Evolutionary conservation across 2,113 vertebrate genomes (phyloP).

Genomic region (Barnardius zonarius): DNA sequence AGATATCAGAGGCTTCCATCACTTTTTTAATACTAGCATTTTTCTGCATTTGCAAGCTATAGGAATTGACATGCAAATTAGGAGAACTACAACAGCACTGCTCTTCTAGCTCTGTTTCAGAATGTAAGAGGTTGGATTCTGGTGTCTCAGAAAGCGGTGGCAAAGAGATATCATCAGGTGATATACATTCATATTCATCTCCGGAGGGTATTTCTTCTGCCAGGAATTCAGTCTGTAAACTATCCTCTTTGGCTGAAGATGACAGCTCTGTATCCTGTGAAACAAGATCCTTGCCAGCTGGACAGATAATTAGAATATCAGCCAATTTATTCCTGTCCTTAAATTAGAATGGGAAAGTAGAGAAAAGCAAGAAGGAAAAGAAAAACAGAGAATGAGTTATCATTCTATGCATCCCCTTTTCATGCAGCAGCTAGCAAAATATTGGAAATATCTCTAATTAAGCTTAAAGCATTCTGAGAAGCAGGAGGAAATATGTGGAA

Average conservation of each 20-base stretch:
- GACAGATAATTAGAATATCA: constrained; percentile 13
- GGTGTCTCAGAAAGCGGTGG: constrained; percentile 89
- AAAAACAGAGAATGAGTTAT: background rate
- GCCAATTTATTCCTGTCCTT: constrained; percentile 44
- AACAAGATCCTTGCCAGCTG: constrained; percentile 60
- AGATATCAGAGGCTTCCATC: constrained; percentile 22
- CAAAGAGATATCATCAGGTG: constrained; percentile 90
- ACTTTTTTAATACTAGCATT: constrained; percentile 19
- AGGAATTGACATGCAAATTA: constrained; percentile 67
- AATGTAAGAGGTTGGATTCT: constrained; percentile 79
- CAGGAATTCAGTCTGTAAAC: constrained; percentile 70
- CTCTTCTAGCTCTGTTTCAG: constrained; percentile 84
- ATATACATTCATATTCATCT: constrained; percentile 88
- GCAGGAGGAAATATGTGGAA: background rate
- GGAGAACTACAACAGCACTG: constrained; percentile 70
- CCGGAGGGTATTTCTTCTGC: constrained; percentile 78
- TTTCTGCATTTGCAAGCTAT: constrained; percentile 70
- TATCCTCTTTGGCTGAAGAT: constrained; percentile 45
- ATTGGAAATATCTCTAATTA: background rate
- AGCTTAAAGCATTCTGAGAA: background rate
- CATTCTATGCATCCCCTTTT: background rate
- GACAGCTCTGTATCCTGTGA: constrained; percentile 53
- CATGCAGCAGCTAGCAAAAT: background rate
- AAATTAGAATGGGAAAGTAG: background rate
- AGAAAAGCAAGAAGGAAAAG: background rate